Base-by-base conservation (phyloP, 2,888 invertebrate genomes). In the Coecobrya sp. region DNA sequence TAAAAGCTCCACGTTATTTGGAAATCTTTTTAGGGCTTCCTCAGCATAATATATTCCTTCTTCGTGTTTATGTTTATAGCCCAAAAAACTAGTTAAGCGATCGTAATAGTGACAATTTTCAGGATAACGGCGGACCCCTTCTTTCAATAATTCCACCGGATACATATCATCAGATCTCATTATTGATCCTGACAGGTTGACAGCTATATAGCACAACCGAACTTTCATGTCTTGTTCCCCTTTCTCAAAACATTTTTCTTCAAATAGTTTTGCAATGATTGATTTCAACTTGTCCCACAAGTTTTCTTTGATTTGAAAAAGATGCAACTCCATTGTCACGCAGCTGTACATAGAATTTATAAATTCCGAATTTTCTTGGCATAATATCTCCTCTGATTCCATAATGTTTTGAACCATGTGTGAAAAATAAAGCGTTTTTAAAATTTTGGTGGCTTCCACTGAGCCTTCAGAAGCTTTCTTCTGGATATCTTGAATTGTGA, bases 201-300 rank as follows among this genome's bases (percentile, higher is more conserved):
- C n/a, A 0, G 13, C 0, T 0, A 45, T 45, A 19, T n/a, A 52
- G 16, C 70, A 68, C 49, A 52, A 30, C 2, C 86, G 45, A 13
- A 86, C 27, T 27, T 86, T 86, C 70, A 86, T 86, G 16, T 86
- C 86, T 30, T 52, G 42, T 45, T 45, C 42, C 8, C 65, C 55
- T 30, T 36, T 16, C 36, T 16, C 13, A 4, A 45, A 45, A 25
- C 84, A 65, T 10, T 65, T 42, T 13, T 62, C 42, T 0, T 42
- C 25, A 22, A 82, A 82, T 30, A 59, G 2, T n/a, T 59, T 3
- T 0, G 30, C 30, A 45, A 62, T 11, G 19, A 84, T 82, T 2
- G 7, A 10, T 45, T 84, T 55, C 10, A 82, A 8, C 25, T 59
- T 59, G 16, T n/a, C n/a, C n/a, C n/a, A n/a, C n/a, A n/a, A n/a